Base-by-base conservation (phyloP, 1,140 invertebrate genomes). In the Charaxes varanes region DNA sequence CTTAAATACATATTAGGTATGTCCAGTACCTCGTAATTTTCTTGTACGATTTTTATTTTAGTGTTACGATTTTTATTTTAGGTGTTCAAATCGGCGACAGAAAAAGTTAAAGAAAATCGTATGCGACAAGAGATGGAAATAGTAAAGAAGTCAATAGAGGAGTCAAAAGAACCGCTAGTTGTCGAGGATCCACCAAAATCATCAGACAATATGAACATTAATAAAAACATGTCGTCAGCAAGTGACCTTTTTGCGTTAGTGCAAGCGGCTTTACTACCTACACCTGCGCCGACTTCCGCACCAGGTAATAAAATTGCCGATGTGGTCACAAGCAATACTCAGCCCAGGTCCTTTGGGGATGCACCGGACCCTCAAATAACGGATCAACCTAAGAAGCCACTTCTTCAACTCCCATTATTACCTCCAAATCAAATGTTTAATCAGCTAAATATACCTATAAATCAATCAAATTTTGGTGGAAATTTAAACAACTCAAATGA, bases 111-210 rank as follows among this genome's bases (percentile, higher is more conserved):
- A 40, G 76, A 80, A 43, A 54, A 80, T 41, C 67, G 77, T 41
- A 78, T 80, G 11, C 65, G 74, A 2, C 73, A 82, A 52, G 78
- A 82, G 51, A 78, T 82, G 73, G 78, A 82, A 45, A 76, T 80
- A 17, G 78, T 82, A 2, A 78, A 78, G 41, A 80, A 82, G 38
- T 80, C 72, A 6, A 27, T 82, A 14, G 66, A 78, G 35, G 73
- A 70, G 31, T 43, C 62, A 3, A 62, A 62, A 16, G 14, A 24
- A 4, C 18, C 31, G 6, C 19, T 40, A 2, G 11, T 6, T 4
- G 17, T 22, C 1, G 27, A 8, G 4, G 24, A 34, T 6, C 11
- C 45, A 3, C 6, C 30, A 2, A 22, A 11, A 16, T 8, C 26
- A 6, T 8, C 32, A 8, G n/a, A 22, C 0, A 49, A 2, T 22